A percentile compares a stretch with the other conserved stretches of the same genome.
Conservation (phyloP, 1,140 invertebrate species). For the Drosophila funebris region DNA sequence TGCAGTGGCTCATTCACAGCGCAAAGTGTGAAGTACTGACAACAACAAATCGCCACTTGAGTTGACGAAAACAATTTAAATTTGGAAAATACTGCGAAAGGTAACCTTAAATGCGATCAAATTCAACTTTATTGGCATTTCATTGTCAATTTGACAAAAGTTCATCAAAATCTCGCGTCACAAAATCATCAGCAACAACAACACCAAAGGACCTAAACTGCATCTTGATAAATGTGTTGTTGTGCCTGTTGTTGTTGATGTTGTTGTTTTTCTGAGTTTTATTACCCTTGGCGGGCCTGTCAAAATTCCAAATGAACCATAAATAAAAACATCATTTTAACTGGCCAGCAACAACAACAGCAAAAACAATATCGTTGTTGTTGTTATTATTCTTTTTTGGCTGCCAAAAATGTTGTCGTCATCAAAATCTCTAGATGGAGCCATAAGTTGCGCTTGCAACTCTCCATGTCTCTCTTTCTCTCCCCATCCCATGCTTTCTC, state of each 20-base stretch:
- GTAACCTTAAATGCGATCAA: neutral
- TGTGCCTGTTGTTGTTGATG: constrained; percentile 30
- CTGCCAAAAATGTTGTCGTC: constrained; percentile 64
- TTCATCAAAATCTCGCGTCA: constrained; percentile 70
- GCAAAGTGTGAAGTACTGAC: constrained; percentile 34
- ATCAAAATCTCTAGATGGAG: constrained; percentile 61
- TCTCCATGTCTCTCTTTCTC: neutral
- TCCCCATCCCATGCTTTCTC: neutral
- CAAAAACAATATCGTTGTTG: constrained; percentile 3
- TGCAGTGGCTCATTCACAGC: neutral
- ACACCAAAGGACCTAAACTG: constrained; percentile 15
- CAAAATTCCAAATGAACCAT: constrained; percentile 82
- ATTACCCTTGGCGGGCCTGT: constrained; percentile 72
- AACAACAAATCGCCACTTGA: neutral
- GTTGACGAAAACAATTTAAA: neutral
- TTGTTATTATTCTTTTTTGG: constrained; percentile 39
- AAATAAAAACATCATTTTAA: constrained; percentile 82
- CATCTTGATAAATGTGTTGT: constrained; percentile 65
- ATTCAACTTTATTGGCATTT: constrained; percentile 49
- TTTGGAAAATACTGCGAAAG: neutral
- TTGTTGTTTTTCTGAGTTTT: constrained; percentile 48
- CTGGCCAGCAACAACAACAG: neutral
- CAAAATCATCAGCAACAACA: neutral
- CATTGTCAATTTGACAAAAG: constrained; percentile 66
- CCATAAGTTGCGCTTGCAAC: constrained; percentile 56